Base-by-base conservation (phyloP, 1,140 invertebrate genomes). In the Leptinotarsa undecemlineata region DNA sequence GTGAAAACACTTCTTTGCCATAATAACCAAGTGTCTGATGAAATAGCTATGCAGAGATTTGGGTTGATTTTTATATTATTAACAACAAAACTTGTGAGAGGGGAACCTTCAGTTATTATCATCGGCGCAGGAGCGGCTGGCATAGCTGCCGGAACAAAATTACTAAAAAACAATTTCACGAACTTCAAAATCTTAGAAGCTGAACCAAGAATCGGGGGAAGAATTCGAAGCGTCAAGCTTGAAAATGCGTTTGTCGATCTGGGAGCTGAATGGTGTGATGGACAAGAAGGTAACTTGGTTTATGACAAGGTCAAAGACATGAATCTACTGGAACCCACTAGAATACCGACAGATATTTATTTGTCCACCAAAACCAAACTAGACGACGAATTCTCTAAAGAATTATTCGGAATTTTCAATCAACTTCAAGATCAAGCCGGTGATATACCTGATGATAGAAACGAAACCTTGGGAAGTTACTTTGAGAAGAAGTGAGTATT, bases 221-320 rank as follows among this genome's bases (percentile, higher is more conserved):
- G 92, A 48, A 86, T 93, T 5, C 75, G 87, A 51, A 91, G 90
- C 1, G 85, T 88, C 3, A 78, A 87, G 19, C 90, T 91, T 80
- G 89, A 87, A 8, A 87, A 90, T 11, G 87, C 87, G 72, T 83
- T 87, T 26, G 84, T 95, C 5, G 95, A 96, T 83, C 75, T 96
- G 20, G 95, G 95, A 4, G 95, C 93, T 26, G 93, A 96, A 79
- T 96, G 92, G 92, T 90, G 95, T 77, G 94, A 96, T 79, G 94
- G 94, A 17, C 88, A 94, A 81, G 85, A 89, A 72, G 87, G 85
- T 20, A 93, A 95, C 85, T 81, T 88, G 17, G 90, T 93, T 0
- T 94, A 88, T 81, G 84, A 92, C 19, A 62, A 3, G 5, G 6
- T 72, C 0, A 60, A 72, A 19, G 8, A 62, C 15, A 11, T 26